Evolutionary conservation across 2,797 vertebrate species (phyloP), one percentile per base, ranked within the genome.

Genomic region (Peromyscus aztecus): DNA sequence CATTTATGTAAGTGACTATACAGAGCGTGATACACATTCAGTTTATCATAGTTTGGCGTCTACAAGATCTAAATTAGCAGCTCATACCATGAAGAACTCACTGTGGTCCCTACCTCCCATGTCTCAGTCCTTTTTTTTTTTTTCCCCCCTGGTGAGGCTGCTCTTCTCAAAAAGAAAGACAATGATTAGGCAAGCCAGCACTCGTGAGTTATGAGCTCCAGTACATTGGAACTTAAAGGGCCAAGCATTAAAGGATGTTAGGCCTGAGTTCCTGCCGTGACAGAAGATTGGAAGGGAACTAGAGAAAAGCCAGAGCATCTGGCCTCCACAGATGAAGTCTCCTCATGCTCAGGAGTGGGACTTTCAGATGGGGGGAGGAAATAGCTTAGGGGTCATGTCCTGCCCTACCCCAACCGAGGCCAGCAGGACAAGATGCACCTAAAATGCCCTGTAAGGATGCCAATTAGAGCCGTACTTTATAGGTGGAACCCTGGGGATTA

Each of bases 261-360:
- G 84, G 52, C 59, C 59, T 69, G 46, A 90, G 34, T 57, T 85
- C 65, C 92, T 90, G 65, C 91, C 61, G n/a, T 77, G 89, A 90
- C 89, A 90, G 46, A 88, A 90, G 71, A 55, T 7, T 88, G 71
- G 80, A 92, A 67, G 52, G 80, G 91, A 83, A 84, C 34, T 43
- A 81, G 83, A 91, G 46, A 84, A 94, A 96, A 81, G 23, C 29
- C 94, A 93, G 89, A 83, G 10, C 69, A 52, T 29, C 43, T 5
- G 0, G 1, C 21, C 57, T 77, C 16, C 61, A 27, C 23, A 61
- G 49, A 83, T n/a, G 17, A 29, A 77, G 55, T 37, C 65, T 52
- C 49, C 67, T 55, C 61, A 17, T 27, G 16, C n/a, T 65, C 14
- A 4, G 10, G 7, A 87, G 75, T 34, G 65, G 27, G 12, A 37